Evolutionary conservation across 2,888 invertebrate genomes (phyloP), one percentile per base, ranked within the genome.

Genomic region (Cephus runcator): DNA sequence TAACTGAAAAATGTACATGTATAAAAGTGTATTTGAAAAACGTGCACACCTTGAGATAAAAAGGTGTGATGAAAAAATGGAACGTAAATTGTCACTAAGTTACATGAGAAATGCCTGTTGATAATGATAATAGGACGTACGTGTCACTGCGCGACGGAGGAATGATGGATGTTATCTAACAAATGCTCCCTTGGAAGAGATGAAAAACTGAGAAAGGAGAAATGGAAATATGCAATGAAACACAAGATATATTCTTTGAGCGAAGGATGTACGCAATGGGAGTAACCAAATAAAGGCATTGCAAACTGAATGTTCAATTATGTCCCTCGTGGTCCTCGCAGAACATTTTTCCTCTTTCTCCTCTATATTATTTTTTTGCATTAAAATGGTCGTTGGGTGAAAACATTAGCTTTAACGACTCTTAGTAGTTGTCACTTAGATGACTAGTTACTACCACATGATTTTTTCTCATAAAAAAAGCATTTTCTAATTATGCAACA

Each of bases 251-350:
- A 56, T 33, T 75, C 56, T 75, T 33, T 68, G 75, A 31, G 68
- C 23, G 68, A 68, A 75, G 83, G 82, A 82, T 87, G 88, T 88
- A 89, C 83, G 87, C 85, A 82, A 86, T 85, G 86, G 83, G 86
- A 85, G 86, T 85, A 84, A 86, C 82, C 84, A 87, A 89, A 86
- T 89, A 88, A 88, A 90, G 85, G 85, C 85, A 89, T 87, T 87
- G 86, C 89, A 87, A 34, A 71, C 71, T 31, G 33, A 34, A 71
- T 23, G 3, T 31, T 31, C 31, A 33, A 33, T 69, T 33, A 33
- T 11, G 30, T 69, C n/a, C 69, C 40, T 40, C 15, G 40, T 40
- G 40, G 15, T 40, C 23, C 56, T 56, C 56, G 23, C 9, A 23
- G 23, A 0, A 23, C 6, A 4, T 23, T 56, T 56, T 56, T 56